phyloP scores from a whole-genome alignment of 2,888 invertebrate genomes.

The Cephus runcator region DNA sequence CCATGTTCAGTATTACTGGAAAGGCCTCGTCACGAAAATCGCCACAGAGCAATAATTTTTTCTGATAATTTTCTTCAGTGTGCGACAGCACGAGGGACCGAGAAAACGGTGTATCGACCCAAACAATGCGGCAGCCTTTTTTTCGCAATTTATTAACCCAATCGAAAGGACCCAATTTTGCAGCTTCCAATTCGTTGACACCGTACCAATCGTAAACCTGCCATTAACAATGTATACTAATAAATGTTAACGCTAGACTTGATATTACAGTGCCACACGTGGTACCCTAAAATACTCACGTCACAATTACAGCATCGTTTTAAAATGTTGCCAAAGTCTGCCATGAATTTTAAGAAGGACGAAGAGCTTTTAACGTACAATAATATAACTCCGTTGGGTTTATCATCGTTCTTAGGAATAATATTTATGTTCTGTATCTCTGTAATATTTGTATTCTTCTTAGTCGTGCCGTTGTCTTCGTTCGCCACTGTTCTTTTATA shows the following conservation, averaged over 20 bases:
- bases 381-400: constrained; percentile 35
- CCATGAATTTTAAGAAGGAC: constrained; percentile 42
- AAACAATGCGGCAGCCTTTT: constrained; percentile 41
- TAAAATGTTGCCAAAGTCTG: constrained; percentile 39
- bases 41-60: constrained; percentile 4
- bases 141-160: constrained; percentile 47
- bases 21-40: constrained; percentile 50
- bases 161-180: constrained; percentile 42
- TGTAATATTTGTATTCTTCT: background rate
- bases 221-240: background rate
- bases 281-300: constrained; percentile 28
- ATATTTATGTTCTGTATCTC: background rate
- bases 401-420: background rate
- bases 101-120: constrained; percentile 48
- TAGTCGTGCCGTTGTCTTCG: background rate
- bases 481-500: background rate
- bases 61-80: constrained; percentile 4
- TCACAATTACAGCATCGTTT: constrained; percentile 34
- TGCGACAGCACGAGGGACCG: constrained; percentile 35
- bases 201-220: constrained; percentile 55
- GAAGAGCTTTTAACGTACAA: constrained; percentile 38
- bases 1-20: constrained; percentile 42
- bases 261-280: background rate
- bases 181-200: constrained; percentile 46
- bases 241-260: background rate